phyloP scores from a whole-genome alignment of 2,888 invertebrate genomes.

The Allygus modestus region DNA sequence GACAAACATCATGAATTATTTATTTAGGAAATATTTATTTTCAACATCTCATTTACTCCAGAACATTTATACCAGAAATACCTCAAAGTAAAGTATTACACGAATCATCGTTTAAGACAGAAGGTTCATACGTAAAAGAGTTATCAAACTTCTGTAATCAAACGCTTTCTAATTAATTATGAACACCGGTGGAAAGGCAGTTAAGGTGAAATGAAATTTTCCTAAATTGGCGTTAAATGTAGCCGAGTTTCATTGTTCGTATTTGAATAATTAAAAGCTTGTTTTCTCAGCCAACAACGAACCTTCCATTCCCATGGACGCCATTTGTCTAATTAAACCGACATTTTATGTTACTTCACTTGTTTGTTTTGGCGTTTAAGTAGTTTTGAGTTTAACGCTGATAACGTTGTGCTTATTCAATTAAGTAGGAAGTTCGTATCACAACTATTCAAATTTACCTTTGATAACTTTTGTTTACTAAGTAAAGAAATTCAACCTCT shows the following conservation, averaged over 20 bases:
- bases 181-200: neutral
- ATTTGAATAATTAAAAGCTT: conserved; percentile 45
- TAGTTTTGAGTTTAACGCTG: conserved; percentile 1
- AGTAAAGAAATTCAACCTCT: no score
- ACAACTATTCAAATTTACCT: neutral
- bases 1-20: no score
- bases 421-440: neutral
- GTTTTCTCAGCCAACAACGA: conserved; percentile 35
- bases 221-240: conserved; percentile 21
- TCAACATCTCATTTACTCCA: no score
- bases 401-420: neutral
- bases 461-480: neutral
- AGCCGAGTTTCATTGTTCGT: conserved; percentile 21
- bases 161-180: neutral
- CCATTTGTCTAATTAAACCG: conserved; percentile 35
- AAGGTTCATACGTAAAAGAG: no score
- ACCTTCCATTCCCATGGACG: conserved; percentile 10
- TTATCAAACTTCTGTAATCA: no score
- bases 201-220: conserved; percentile 12
- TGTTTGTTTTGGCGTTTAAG: neutral
- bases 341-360: conserved; percentile 18
- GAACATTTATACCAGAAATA: no score
- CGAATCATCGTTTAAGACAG: no score
- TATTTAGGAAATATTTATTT: no score
- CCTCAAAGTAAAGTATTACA: no score